Evolutionary conservation across 2,113 vertebrate genomes (phyloP), one percentile per base, ranked within the genome.

Genomic region (Arenaria interpres): DNA sequence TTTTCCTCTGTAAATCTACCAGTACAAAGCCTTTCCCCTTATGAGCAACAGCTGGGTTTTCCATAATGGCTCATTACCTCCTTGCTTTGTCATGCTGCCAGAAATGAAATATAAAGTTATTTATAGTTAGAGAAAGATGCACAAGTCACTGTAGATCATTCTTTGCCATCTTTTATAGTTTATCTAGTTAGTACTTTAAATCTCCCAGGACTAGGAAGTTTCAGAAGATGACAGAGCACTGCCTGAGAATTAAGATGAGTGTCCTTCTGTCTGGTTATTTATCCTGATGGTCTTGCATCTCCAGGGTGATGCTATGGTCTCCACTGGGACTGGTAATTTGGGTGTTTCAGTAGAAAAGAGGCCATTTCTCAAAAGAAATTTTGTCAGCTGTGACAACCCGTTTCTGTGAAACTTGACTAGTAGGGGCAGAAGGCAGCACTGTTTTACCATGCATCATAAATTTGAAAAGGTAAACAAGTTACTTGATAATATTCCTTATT

Each of bases 21-120:
- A 91, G 54, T 74, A 76, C 67, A 94, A 97, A 96, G 89, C 82
- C 92, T 97, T 98, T 97, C 85, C 95, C 96, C 96, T 98, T 96
- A 97, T 93, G 96, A 98, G 97, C 97, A 98, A 98, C 98, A 98
- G 98, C 98, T 98, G 98, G 97, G 96, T 97, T 98, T 98, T 98
- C 94, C 97, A 98, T 98, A 97, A 98, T 98, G 98, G 97, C 90
- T 98, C 98, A 98, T 98, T 98, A 98, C 97, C 96, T 98, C 69
- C 91, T 97, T 97, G 97, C 96, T 97, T 93, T 83, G 96, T 97
- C 96, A 92, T 92, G 94, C 85, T 97, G 97, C 98, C 98, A 98
- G 92, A 97, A 97, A 96, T 96, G 95, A 98, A 98, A 98, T 96
- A 96, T 96, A 97, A 98, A 97, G 97, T 98, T 98, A 98, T 98